Evolutionary conservation across 1,140 invertebrate species (phyloP).

Genomic region (Aporrectodea caliginosa): DNA sequence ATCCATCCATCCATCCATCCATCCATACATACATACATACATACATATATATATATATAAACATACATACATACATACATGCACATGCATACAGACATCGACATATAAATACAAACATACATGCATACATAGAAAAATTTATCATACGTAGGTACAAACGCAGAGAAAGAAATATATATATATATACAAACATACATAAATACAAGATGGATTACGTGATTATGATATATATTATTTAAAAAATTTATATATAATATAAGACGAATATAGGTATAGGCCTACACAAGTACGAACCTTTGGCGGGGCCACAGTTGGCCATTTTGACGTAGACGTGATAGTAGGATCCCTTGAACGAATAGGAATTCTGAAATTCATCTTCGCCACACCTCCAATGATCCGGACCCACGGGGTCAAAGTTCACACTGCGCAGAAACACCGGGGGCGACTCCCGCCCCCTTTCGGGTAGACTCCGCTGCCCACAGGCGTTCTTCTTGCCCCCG

Average conservation of each 20-base stretch:
- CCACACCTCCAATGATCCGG: constrained; percentile 16
- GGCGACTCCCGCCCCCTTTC: not conserved
- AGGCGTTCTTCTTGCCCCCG: constrained; percentile 26
- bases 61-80: too few species aligned
- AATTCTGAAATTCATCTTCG: not conserved
- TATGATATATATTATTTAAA: too few species aligned
- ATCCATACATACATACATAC: too few species aligned
- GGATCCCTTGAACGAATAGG: constrained; percentile 29
- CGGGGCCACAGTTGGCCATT: constrained; percentile 14
- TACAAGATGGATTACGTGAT: too few species aligned
- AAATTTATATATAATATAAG: too few species aligned
- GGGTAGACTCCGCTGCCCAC: constrained; percentile 26
- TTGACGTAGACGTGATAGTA: constrained; percentile 34
- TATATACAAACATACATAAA: too few species aligned
- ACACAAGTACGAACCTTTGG: constrained; percentile 11
- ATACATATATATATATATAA: too few species aligned
- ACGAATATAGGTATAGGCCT: too few species aligned
- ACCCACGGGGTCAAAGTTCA: constrained; percentile 27
- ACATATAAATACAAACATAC: too few species aligned
- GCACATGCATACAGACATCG: too few species aligned
- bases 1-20: too few species aligned
- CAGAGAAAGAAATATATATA: too few species aligned
- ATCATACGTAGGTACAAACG: not conserved
- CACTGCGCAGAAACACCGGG: constrained; percentile 21
- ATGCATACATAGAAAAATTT: not conserved